phyloP scores from a whole-genome alignment of 2,797 vertebrate species.

The Pangasius djambal region DNA sequence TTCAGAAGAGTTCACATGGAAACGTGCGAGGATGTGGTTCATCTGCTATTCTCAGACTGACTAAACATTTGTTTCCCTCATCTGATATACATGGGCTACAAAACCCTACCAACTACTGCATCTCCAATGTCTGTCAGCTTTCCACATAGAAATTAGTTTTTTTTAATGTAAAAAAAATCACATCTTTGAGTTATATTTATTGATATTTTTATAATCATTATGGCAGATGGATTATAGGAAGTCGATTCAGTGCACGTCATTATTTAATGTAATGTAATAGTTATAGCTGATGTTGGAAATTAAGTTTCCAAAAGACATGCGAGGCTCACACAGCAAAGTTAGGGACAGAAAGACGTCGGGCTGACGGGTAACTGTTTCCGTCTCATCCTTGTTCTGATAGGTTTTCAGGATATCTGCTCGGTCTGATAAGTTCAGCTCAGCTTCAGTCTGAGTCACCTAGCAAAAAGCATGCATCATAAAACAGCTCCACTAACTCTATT shows the following conservation, averaged over 20 bases:
- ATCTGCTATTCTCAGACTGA: constrained; percentile 35
- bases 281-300: background rate
- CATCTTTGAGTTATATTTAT: background rate
- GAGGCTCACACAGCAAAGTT: constrained; percentile 29
- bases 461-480: constrained; percentile 51
- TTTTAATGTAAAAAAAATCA: background rate
- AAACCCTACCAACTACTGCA: background rate
- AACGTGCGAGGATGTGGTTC: constrained; percentile 43
- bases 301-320: background rate
- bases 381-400: constrained; percentile 66
- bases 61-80: constrained; percentile 23
- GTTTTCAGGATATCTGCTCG: constrained; percentile 69
- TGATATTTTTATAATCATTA: background rate
- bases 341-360: constrained; percentile 44
- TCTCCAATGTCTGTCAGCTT: background rate
- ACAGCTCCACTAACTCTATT: constrained; percentile 34
- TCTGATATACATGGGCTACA: constrained; percentile 22
- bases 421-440: constrained; percentile 73
- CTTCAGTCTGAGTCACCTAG: constrained; percentile 36
- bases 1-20: constrained; percentile 9
- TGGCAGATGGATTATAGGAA: background rate
- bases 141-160: background rate
- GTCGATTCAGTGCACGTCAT: background rate
- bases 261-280: background rate
- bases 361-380: constrained; percentile 70